A percentile compares a stretch with the other conserved stretches of the same genome.
phyloP scores from a whole-genome alignment of 2,113 vertebrate species.

The Hoplias malabaricus region DNA sequence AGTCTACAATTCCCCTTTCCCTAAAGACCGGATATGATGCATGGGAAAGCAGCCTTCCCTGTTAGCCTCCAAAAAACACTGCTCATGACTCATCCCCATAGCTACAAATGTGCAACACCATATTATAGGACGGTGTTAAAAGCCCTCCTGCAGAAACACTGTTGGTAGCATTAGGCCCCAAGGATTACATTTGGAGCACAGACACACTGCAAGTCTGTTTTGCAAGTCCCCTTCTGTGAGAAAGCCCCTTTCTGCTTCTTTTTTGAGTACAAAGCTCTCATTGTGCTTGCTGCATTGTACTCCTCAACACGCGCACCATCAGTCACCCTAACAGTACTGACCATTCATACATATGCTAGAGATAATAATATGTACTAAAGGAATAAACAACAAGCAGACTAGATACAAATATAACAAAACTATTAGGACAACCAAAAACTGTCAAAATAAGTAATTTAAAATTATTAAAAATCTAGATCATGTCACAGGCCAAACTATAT shows the following conservation, averaged over 20 bases:
- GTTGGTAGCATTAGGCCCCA: neutral
- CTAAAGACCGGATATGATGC: conserved; percentile 39
- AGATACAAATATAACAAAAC: neutral
- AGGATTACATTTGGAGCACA: conserved; percentile 50
- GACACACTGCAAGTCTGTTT: conserved; percentile 51
- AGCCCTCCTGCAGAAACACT: conserved; percentile 43
- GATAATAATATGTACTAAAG: neutral
- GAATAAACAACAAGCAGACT: neutral
- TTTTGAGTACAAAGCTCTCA: conserved; percentile 58
- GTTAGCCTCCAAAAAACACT: conserved; percentile 1
- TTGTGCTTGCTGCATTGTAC: conserved; percentile 62
- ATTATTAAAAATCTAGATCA: too few species aligned
- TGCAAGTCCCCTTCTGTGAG: conserved; percentile 38
- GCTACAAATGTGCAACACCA: conserved; percentile 43
- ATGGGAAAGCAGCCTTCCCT: conserved; percentile 44
- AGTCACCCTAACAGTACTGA: conserved; percentile 28
- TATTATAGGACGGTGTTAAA: conserved; percentile 48
- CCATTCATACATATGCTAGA: neutral
- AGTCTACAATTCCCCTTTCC: conserved; percentile 3
- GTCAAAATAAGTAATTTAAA: neutral
- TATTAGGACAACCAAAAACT: too few species aligned
- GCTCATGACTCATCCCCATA: conserved; percentile 37
- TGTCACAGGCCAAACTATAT: too few species aligned
- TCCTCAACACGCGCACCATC: conserved; percentile 45
- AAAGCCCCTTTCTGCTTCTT: conserved; percentile 7